Base-by-base conservation (phyloP, 64 coral and sea anemone species). In the Acropora yongei region DNA sequence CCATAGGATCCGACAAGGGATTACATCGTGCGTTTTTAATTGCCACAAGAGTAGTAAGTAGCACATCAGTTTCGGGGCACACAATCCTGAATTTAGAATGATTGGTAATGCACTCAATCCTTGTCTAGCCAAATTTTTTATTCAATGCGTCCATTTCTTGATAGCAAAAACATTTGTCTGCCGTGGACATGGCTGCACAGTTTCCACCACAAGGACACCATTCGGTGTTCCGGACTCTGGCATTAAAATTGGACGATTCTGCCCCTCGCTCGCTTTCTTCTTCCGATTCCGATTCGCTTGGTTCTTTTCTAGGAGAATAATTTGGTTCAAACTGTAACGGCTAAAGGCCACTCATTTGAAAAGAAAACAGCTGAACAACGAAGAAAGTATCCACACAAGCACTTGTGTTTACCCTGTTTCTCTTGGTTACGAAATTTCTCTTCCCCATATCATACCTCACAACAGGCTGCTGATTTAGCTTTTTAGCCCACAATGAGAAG, bases 61-160 rank as follows among this genome's bases (percentile, higher is more conserved):
- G 41, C 1, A 89, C 1, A 89, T 89, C 88, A 16, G 57, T 61
- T 40, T 89, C 87, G 30, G 69, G 20, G 73, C 75, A 89, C 5
- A 89, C 76, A 79, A 89, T 78, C n/a, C 46, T 46, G 16, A 89
- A 89, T 65, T 89, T 89, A 41, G n/a, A 19, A 47, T 89, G 53
- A 7, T 79, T 14, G 0, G 87, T 89, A 57, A 89, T 89, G 48
- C 75, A 89, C 3, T 4, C 67, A 12, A 19, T 18, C 5, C 74
- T 75, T 18, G 74, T 78, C 12, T 78, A 20, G 30, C 78, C 87
- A 19, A 89, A 78, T 57, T 63, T 78, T 43, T 89, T 20, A 78
- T 78, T 63, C 1, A 78, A 75, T 75, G 63, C 74, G 18, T 63
- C 75, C 0, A 78, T 11, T 44, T 30, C 30, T 30, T 30, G 30